phyloP scores from a whole-genome alignment of 2,888 invertebrate genomes.

The Sepiola atlantica region DNA sequence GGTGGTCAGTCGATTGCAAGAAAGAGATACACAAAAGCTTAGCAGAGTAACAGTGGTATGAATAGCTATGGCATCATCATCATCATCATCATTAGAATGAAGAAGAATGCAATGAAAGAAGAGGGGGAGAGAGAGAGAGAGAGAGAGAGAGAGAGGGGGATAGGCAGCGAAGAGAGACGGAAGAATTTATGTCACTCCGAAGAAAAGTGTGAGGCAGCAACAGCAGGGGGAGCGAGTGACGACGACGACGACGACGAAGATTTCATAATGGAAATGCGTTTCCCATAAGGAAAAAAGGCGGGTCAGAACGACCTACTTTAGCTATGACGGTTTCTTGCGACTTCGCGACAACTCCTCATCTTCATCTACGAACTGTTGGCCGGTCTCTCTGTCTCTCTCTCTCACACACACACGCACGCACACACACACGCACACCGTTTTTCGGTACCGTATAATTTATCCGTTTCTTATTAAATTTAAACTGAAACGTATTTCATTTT shows the following conservation, averaged over 20 bases:
- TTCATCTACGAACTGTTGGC: constrained; percentile 5
- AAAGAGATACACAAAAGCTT: neutral
- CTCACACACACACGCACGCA: neutral
- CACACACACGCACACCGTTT: neutral
- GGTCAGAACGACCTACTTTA: constrained; percentile 32
- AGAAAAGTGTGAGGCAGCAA: constrained; percentile 9
- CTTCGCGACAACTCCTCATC: neutral
- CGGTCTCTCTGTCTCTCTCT: too few species aligned
- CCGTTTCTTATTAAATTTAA: neutral
- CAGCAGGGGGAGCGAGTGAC: constrained; percentile 32
- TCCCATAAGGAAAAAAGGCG: neutral
- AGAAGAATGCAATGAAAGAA: neutral
- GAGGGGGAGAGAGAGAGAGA: neutral
- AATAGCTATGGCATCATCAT: neutral
- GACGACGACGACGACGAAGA: neutral
- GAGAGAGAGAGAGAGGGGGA: neutral
- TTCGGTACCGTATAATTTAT: neutral
- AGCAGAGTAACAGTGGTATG: constrained; percentile 5
- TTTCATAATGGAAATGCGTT: neutral
- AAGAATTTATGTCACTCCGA: constrained; percentile 32
- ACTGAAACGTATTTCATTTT: neutral
- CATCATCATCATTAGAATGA: neutral
- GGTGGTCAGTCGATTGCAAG: neutral
- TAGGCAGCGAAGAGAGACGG: too few species aligned
- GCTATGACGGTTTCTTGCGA: constrained; percentile 19